Evolutionary conservation across 2,797 vertebrate species (phyloP).

Genomic region (Sebastes oblongus): DNA sequence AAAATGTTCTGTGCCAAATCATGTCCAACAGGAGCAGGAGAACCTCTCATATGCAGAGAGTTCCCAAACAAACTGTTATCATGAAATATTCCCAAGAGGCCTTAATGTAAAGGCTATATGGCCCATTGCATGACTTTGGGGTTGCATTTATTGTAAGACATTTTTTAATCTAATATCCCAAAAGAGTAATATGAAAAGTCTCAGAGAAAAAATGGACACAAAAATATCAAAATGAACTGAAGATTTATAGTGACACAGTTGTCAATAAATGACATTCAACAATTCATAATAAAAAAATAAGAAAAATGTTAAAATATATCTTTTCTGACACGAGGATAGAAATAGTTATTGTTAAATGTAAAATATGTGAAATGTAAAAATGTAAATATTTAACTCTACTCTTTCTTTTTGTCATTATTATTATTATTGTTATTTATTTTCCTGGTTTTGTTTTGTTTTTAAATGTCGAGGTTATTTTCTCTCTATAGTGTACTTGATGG

Average conservation of each 20-base stretch:
- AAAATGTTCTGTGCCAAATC: not conserved
- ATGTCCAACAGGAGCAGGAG: not conserved
- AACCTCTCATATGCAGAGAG: not conserved
- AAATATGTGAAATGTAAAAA: no score
- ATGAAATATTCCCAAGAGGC: not conserved
- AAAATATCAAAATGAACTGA: not conserved
- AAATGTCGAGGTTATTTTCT: no score
- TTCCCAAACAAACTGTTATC: not conserved
- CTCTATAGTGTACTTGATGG: no score
- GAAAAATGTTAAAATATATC: no score
- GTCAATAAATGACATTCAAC: not conserved
- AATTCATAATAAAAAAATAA: not conserved
- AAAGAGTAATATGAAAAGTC: not conserved
- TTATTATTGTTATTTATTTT: no score
- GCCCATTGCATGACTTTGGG: no score
- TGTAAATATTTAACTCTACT: no score
- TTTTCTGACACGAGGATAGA: not conserved
- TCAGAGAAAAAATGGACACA: not conserved
- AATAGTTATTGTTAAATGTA: not conserved
- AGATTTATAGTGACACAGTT: not conserved
- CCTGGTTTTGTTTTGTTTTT: no score
- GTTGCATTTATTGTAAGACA: not conserved
- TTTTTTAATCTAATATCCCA: not conserved
- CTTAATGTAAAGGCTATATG: not conserved
- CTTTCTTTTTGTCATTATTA: no score